Evolutionary conservation across 2,888 invertebrate species (phyloP), one percentile per base, ranked within the genome.

Genomic region (Zygogramma bicolorata): DNA sequence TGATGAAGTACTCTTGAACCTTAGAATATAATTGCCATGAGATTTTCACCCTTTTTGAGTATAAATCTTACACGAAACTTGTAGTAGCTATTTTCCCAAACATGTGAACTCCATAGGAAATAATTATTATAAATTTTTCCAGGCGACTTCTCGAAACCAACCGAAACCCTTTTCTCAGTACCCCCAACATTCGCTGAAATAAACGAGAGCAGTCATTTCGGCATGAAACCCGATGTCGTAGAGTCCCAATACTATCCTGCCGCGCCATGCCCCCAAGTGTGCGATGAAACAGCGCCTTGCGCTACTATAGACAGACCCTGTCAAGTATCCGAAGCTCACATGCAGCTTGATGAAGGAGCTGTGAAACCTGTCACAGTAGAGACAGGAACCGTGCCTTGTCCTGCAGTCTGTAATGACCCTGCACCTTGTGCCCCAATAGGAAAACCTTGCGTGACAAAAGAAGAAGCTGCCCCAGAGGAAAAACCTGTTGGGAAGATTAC

Each of bases 151-250:
- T 18, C 62, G 18, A 63, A 63, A 46, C 29, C 61, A 5, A 75
- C 77, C 13, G 72, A 70, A 61, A 77, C 78, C 0, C 34, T 76
- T 2, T 73, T 74, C 1, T 57, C 74, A 2, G 75, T 68, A 20
- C 66, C 75, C 4, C 65, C 70, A 18, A 58, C 66, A 0, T 76
- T 75, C 65, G 70, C 71, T 8, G 20, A 72, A 49, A 71, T 73
- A 31, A 68, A 71, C 7, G 58, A n/a, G 10, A 78, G 79, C 42
- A 78, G 79, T 31, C 69, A 70, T 58, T 70, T 73, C 53, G 66
- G 68, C 8, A 63, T 76, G 7, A 53, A 65, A 57, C 25, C 42
- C 3, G 25, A 27, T 25, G 8, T 27, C 40, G 13, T 8, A 27
- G 49, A 46, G 31, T 57, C 65, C 3, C 31, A 31, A n/a, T 65